These are phyloP conservation scores for Allygus modestus DNA, from an alignment of 2,888 invertebrate species.

Conservation along the genomic window DNA sequence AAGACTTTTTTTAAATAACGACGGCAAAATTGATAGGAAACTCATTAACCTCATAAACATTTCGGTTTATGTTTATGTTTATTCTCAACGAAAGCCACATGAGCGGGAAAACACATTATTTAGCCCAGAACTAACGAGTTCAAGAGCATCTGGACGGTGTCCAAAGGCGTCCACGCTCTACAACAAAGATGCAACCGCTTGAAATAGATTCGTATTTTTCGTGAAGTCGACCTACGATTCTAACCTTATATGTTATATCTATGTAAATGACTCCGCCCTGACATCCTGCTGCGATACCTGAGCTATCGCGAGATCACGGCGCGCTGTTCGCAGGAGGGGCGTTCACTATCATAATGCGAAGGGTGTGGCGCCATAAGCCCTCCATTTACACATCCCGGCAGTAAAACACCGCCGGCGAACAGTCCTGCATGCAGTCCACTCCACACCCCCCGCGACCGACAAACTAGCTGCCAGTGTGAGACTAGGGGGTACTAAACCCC, in stretches of 20 bases:
- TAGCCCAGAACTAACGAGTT: background rate
- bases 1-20: too few species aligned
- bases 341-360: background rate
- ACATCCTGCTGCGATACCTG: too few species aligned
- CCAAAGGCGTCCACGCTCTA: background rate
- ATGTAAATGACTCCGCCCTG: too few species aligned
- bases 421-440: background rate
- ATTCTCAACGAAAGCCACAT: conserved; percentile 16
- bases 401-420: background rate
- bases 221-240: background rate
- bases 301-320: too few species aligned
- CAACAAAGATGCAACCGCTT: conserved; percentile 9
- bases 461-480: background rate
- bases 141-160: background rate
- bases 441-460: too few species aligned
- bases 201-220: conserved; percentile 20
- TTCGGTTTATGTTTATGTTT: background rate
- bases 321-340: too few species aligned
- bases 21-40: too few species aligned
- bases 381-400: conserved; percentile 53
- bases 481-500: background rate
- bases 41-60: background rate
- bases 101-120: conserved; percentile 26
- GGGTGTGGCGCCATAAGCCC: conserved; percentile 26
- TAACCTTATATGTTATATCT: too few species aligned